These are phyloP conservation scores for Thalpophila matura DNA, from an alignment of 2,888 invertebrate genomes.

Conservation along the genomic window DNA sequence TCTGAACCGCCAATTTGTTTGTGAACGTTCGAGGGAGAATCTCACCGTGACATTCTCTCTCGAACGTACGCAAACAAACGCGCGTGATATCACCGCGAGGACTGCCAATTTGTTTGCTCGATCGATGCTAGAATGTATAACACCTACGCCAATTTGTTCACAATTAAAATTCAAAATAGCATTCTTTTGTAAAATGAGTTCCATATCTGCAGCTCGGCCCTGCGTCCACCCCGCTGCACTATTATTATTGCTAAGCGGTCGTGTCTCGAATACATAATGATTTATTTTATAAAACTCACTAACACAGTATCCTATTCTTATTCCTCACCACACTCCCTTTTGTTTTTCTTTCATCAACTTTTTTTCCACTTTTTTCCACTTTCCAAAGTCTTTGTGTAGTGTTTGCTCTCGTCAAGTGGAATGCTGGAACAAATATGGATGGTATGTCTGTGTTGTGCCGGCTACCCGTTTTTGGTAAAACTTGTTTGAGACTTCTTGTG, in stretches of 20 bases:
- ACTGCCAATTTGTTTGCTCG: too few species aligned
- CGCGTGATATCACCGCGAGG: too few species aligned
- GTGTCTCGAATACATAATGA: constrained; percentile 85
- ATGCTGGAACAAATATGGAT: constrained; percentile 82
- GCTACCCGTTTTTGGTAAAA: constrained; percentile 65
- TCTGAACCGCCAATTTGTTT: too few species aligned
- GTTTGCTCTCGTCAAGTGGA: constrained; percentile 88
- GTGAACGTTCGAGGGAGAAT: too few species aligned
- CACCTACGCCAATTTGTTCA: not conserved
- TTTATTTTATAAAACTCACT: constrained; percentile 75
- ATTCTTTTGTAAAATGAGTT: not conserved
- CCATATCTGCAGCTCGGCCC: constrained; percentile 33
- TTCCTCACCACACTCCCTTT: constrained; percentile 66
- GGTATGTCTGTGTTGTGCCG: constrained; percentile 77
- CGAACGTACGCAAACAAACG: too few species aligned
- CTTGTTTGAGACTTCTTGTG: constrained; percentile 53
- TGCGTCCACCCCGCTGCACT: constrained; percentile 69
- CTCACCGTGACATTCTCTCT: too few species aligned
- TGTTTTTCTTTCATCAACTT: constrained; percentile 83
- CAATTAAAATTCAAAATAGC: not conserved
- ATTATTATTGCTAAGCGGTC: constrained; percentile 75
- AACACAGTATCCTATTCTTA: constrained; percentile 67
- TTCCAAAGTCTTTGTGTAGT: constrained; percentile 81
- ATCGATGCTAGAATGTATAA: too few species aligned
- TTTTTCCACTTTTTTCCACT: constrained; percentile 73